Evolutionary conservation across 2,113 vertebrate species (phyloP).

Genomic region (Pangasianodon hypophthalmus): DNA sequence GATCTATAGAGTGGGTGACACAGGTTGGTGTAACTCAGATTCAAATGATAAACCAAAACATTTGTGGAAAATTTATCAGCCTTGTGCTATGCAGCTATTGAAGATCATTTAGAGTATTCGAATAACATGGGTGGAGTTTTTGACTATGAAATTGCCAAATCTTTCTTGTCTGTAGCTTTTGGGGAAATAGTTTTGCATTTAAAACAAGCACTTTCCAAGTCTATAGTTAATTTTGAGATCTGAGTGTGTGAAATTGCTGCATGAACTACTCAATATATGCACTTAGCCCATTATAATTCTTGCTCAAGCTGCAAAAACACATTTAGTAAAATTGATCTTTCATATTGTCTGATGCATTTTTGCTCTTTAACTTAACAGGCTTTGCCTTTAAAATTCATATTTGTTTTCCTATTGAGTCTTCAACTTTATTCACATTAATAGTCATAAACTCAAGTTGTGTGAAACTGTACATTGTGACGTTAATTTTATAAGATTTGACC

Average conservation of each 20-base stretch:
- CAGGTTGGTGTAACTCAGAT: too few species aligned
- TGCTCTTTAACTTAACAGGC: not conserved
- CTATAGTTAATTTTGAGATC: too few species aligned
- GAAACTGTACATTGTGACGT: not conserved
- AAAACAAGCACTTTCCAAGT: too few species aligned
- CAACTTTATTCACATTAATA: not conserved
- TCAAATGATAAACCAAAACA: too few species aligned
- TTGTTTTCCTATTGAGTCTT: not conserved
- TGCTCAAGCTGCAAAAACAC: not conserved
- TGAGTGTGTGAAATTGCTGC: not conserved
- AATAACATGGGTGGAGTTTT: too few species aligned
- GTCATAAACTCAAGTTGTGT: not conserved
- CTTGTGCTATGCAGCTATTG: too few species aligned
- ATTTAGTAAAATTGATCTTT: not conserved
- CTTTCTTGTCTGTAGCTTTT: too few species aligned
- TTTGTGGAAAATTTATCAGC: too few species aligned
- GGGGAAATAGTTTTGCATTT: too few species aligned
- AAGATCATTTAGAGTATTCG: too few species aligned
- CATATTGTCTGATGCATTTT: not conserved
- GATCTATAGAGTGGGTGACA: too few species aligned
- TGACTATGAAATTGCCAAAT: too few species aligned
- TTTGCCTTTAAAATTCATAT: not conserved
- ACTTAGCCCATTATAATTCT: not conserved
- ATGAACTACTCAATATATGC: not conserved
- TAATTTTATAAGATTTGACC: not conserved